phyloP scores from a whole-genome alignment of 1,140 invertebrate genomes.

The Melanaphis sacchari region DNA sequence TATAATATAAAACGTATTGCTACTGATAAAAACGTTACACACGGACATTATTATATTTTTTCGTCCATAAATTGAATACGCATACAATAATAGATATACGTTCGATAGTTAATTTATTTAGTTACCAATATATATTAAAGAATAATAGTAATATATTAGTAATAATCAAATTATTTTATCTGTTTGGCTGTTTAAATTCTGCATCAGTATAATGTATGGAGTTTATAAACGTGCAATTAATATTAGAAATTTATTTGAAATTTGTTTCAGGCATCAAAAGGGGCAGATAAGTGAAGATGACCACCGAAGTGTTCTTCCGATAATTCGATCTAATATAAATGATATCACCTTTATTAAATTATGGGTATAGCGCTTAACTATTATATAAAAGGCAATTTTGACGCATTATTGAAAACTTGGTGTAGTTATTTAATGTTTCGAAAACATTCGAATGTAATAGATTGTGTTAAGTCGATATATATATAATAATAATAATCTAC shows the following conservation, averaged over 20 bases:
- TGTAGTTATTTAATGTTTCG: too few species aligned
- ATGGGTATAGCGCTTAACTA: not conserved
- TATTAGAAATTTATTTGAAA: not conserved
- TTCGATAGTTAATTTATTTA: not conserved
- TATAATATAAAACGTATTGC: not conserved
- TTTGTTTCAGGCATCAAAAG: not conserved
- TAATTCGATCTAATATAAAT: not conserved
- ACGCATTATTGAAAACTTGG: too few species aligned
- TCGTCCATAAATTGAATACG: not conserved
- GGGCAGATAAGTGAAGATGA: not conserved
- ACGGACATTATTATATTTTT: not conserved
- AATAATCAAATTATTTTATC: not conserved
- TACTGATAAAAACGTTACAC: not conserved
- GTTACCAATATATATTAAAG: not conserved
- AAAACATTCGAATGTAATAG: too few species aligned
- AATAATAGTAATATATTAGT: not conserved
- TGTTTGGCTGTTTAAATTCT: not conserved
- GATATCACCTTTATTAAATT: not conserved
- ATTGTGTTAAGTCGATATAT: too few species aligned
- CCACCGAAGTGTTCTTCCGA: not conserved
- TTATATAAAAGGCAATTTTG: not conserved
- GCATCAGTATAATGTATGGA: not conserved
- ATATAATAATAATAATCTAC: too few species aligned
- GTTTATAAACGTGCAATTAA: not conserved
- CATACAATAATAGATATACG: not conserved